A percentile compares a stretch with the other conserved stretches of the same genome.
Evolutionary conservation across 2,797 vertebrate genomes (phyloP).

Genomic region (Sciaenops ocellatus): DNA sequence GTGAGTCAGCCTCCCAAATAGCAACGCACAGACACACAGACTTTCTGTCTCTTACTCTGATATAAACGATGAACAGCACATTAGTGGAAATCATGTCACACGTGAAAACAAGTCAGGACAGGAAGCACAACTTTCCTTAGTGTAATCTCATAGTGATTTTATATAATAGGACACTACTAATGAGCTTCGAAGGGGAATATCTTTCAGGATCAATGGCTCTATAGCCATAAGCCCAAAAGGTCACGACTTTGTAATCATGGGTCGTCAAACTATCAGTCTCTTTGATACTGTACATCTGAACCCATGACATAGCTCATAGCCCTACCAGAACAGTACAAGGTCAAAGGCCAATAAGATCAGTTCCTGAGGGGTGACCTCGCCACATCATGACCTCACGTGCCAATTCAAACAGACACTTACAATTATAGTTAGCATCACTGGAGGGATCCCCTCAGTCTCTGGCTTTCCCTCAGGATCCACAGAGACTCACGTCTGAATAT

Average conservation of each 20-base stretch:
- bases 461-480: slow-evolving; percentile 27
- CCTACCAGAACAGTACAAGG: slow-evolving; percentile 40
- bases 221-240: slow-evolving; percentile 17
- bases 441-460: slow-evolving; percentile 50
- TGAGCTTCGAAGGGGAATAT: slow-evolving; percentile 36
- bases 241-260: slow-evolving; percentile 14
- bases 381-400: slow-evolving; percentile 6
- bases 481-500: slow-evolving; percentile 40
- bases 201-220: slow-evolving; percentile 49
- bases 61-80: slow-evolving; percentile 48
- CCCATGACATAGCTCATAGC: slow-evolving; percentile 2
- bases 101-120: slow-evolving; percentile 23
- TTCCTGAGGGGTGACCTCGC: slow-evolving; percentile 34
- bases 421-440: slow-evolving; percentile 46
- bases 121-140: slow-evolving; percentile 1
- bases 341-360: slow-evolving; percentile 50
- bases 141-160: slow-evolving; percentile 5
- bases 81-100: slow-evolving; percentile 51
- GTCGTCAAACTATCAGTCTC: slow-evolving; percentile 24
- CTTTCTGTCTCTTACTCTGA: slow-evolving; percentile 42
- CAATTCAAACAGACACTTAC: slow-evolving; percentile 54
- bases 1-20: slow-evolving; percentile 73
- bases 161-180: slow-evolving; percentile 9
- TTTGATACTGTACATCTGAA: slow-evolving; percentile 29
- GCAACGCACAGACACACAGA: slow-evolving; percentile 50